Base-by-base conservation (phyloP, 2,797 vertebrate genomes). In the Rhinatrema bivittatum region DNA sequence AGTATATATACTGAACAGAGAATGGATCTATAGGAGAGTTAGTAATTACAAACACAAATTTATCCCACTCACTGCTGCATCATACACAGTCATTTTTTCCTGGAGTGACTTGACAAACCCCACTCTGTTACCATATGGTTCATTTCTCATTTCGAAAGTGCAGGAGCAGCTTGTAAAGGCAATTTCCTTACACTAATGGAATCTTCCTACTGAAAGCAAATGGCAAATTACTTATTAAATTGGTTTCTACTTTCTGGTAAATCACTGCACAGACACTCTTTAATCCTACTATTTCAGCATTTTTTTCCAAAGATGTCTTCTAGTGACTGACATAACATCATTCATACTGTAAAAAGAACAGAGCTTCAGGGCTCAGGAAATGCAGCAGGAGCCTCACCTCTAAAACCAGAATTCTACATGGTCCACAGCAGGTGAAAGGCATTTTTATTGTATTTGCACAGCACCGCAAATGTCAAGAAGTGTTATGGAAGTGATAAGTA, bases 321-420 rank as follows among this genome's bases (percentile, higher is more conserved):
- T 5, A 3, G 12, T 10, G 19, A 18, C 13, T 32, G 24, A 12
- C 21, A 14, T 19, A 47, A 42, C 27, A 29, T 6, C 26, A 24
- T 40, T 56, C 40, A 63, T 55, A 63, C 42, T 44, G 30, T 7
- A 5, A n/a, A n/a, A n/a, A n/a, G n/a, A n/a, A n/a, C n/a, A n/a
- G n/a, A n/a, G n/a, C n/a, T n/a, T n/a, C n/a, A n/a, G n/a, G n/a
- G n/a, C n/a, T n/a, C n/a, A n/a, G n/a, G n/a, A n/a, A n/a, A n/a
- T n/a, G n/a, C n/a, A n/a, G n/a, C n/a, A n/a, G n/a, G n/a, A n/a
- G n/a, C n/a, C 9, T 14, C 10, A 27, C 26, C 26, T 16, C 26
- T 27, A 26, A 27, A 26, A 27, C 26, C 26, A 27, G 26, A 27
- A n/a, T n/a, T n/a, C n/a, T n/a, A n/a, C n/a, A n/a, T n/a, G n/a